Base-by-base conservation (phyloP, 2,113 vertebrate genomes). In the Neotragus moschatus region DNA sequence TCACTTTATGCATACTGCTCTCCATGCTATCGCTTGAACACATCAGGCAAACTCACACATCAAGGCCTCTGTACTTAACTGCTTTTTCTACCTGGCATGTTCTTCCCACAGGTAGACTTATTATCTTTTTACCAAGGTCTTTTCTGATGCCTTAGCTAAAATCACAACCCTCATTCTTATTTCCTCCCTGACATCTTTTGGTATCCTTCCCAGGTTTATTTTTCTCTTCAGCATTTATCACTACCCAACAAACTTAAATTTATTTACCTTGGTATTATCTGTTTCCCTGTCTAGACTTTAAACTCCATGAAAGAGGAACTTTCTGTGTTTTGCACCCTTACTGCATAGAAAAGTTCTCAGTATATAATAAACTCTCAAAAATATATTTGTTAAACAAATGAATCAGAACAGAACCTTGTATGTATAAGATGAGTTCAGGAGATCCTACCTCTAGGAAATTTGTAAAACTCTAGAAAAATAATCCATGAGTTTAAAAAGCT, bases 371-470 rank as follows among this genome's bases (percentile, higher is more conserved):
- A 10, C 15, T 61, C 14, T 90, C 49, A 73, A 90, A 90, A 93
- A 75, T 85, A 43, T 45, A 88, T 80, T 95, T 96, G 16, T 13
- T 88, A 95, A 96, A 66, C 36, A 93, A 91, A 87, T 82, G 21
- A 92, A 58, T 70, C 58, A 53, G 49, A 93, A 86, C 15, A 96
- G 73, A 88, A 92, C 1, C 7, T 75, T 36, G 2, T 23, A 36
- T 58, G 7, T 86, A 51, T 61, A 73, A 73, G 23, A 84, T 51
- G 45, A 95, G 36, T 91, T 89, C n/a, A 97, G 9, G 25, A 4
- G 13, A 5, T 79, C 30, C n/a, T 75, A 16, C 3, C 14, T 60
- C 25, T 49, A 25, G 9, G 63, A 92, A 91, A 92, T 88, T 21
- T 70, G 36, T 51, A 77, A 39, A 94, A 70, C 4, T 39, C 51